Base-by-base conservation (phyloP, 2,113 vertebrate species). In the Ascaphus truei region DNA sequence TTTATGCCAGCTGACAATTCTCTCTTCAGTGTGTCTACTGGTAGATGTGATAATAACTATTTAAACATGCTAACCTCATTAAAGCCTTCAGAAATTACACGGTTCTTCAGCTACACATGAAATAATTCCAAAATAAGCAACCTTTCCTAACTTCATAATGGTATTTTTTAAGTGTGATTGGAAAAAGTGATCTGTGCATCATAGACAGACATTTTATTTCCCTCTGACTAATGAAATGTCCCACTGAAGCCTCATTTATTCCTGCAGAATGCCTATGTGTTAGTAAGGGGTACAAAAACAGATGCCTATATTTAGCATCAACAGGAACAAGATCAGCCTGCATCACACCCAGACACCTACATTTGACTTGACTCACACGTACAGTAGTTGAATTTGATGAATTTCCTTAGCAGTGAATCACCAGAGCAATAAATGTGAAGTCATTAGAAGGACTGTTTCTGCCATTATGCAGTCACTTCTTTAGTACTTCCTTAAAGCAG, bases 311-410 rank as follows among this genome's bases (percentile, higher is more conserved):
- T 66, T 56, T 55, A 41, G 22, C 43, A 27, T 53, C 7, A 51
- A 26, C 25, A 39, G 62, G 62, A 43, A 66, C 50, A 43, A 22
- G 20, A 48, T 48, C 25, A 55, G 48, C 37, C 25, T 55, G 63
- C 5, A 33, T 66, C 50, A 66, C 63, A 56, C 63, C 63, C 63
- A 55, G 50, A 66, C 51, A 66, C 63, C 63, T 66, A 62, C 60
- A 50, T 30, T 27, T 37, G 16, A 55, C 50, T 55, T 66, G 63
- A 66, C 51, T 66, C 63, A 66, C 39, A 47, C 9, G 16, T 18
- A 39, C 48, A 5, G 47, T 37, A 55, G 33, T 66, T 66, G 12
- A 18, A 56, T 26, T 55, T 66, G 22, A 27, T 65, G 31, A 36
- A 52, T 39, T 65, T 30, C n/a, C 23, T 53, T 23, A 25, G 11